Evolutionary conservation across 2,113 vertebrate species (phyloP), one percentile per base, ranked within the genome.

Genomic region (Rhinoptilus africanus): DNA sequence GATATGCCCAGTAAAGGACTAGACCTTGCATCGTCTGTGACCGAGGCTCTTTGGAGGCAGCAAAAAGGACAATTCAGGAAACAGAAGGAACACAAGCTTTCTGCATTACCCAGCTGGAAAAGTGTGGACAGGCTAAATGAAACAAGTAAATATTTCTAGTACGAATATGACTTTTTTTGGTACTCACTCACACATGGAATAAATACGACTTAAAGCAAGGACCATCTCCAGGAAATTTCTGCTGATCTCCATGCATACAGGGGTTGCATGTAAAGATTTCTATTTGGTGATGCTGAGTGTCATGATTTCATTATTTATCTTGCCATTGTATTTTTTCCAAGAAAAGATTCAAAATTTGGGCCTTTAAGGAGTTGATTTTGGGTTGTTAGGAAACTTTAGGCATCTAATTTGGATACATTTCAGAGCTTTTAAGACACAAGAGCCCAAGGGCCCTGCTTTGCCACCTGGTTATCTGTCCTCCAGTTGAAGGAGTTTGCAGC

Each of bases 41-140:
- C 30, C 4, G 98, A 97, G 71, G 66, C 85, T 43, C 88, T 85
- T 34, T 59, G 93, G 71, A 93, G 85, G 95, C 85, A 97, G 94
- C 93, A 62, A 11, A 96, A 97, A 86, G 97, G 97, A 41, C 98
- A 95, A 23, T 45, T 97, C 47, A 98, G 97, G 81, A 98, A 98
- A 59, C 98, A 96, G 47, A 98, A 98, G 78, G 98, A 99, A 68
- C 92, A 47, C 71, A 98, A 98, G 48, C 97, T 92, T 23, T 93
- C 98, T 11, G 97, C 97, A 2, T 93, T 99, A 71, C 98, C 99
- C 71, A 98, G 96, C 98, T 99, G 99, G 99, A 99, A 98, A 96
- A 99, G 99, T 39, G 84, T 98, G 85, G 99, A 99, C 93, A 98
- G 98, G 37, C 98, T 99, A 98, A 98, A 99, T 66, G 98, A 99